A percentile compares a stretch with the other conserved stretches of the same genome.
Conservation (phyloP, 2,113 vertebrate species). For the Parus major region DNA sequence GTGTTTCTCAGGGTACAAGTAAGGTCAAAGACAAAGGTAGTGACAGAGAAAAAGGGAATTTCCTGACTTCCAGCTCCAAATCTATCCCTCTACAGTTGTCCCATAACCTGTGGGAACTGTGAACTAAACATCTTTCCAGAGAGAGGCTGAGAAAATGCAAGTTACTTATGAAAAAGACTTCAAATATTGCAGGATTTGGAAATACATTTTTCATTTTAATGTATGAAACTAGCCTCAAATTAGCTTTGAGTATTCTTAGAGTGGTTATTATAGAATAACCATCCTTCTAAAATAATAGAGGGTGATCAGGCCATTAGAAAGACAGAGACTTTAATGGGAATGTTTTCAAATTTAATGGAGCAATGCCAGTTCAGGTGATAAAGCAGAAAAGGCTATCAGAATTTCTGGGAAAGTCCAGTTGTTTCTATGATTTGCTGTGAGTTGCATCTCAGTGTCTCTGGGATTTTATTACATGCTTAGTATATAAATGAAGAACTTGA, state of each 20-base stretch:
- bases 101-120: neutral
- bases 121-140: neutral
- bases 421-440: neutral
- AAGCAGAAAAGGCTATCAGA: neutral
- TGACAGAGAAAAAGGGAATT: neutral
- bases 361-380: neutral
- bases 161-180: neutral
- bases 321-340: neutral
- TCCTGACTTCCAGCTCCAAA: neutral
- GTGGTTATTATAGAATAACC: neutral
- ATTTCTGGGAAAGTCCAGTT: neutral
- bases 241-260: neutral
- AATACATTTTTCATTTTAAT: neutral
- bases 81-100: neutral
- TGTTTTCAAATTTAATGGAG: neutral
- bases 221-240: neutral
- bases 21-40: neutral
- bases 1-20: neutral
- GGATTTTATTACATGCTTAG: neutral
- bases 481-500: neutral
- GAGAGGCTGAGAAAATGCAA: neutral
- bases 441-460: neutral
- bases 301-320: neutral
- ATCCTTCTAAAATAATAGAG: neutral
- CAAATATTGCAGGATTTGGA: neutral